Evolutionary conservation across 2,797 vertebrate genomes (phyloP).

Genomic region (Spheniscus humboldti): DNA sequence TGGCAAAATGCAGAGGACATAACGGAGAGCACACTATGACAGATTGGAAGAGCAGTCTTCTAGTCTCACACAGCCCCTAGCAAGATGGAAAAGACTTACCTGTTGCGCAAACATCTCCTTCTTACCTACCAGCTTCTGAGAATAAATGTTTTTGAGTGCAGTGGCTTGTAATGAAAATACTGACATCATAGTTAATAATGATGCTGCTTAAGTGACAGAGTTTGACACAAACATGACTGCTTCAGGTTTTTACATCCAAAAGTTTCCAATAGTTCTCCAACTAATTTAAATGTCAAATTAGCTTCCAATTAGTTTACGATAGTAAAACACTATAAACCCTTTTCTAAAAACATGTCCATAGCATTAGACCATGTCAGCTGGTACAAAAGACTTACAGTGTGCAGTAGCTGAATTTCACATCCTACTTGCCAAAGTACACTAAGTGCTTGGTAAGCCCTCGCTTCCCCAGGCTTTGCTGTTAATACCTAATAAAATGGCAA

Average conservation of each 20-base stretch:
- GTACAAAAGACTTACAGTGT: conserved; percentile 77
- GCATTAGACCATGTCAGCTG: background rate
- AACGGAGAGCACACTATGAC: background rate
- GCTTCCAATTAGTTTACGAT: background rate
- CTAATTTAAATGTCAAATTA: background rate
- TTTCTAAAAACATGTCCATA: background rate
- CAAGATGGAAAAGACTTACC: background rate
- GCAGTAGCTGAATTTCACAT: conserved; percentile 87
- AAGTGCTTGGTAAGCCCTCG: conserved; percentile 78
- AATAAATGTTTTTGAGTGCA: background rate
- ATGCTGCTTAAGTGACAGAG: background rate
- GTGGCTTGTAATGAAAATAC: background rate
- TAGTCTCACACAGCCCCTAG: background rate
- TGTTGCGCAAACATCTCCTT: background rate
- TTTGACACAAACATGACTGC: background rate
- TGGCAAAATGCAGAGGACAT: background rate
- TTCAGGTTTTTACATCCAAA: background rate
- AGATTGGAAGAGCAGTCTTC: background rate
- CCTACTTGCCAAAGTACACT: conserved; percentile 85
- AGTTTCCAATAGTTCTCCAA: background rate
- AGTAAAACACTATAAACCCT: background rate
- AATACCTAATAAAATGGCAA: conserved; percentile 78
- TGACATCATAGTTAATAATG: background rate
- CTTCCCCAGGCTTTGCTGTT: conserved; percentile 70
- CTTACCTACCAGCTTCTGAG: background rate